phyloP scores from a whole-genome alignment of 2,888 invertebrate species.

The Hypolimnas misippus region DNA sequence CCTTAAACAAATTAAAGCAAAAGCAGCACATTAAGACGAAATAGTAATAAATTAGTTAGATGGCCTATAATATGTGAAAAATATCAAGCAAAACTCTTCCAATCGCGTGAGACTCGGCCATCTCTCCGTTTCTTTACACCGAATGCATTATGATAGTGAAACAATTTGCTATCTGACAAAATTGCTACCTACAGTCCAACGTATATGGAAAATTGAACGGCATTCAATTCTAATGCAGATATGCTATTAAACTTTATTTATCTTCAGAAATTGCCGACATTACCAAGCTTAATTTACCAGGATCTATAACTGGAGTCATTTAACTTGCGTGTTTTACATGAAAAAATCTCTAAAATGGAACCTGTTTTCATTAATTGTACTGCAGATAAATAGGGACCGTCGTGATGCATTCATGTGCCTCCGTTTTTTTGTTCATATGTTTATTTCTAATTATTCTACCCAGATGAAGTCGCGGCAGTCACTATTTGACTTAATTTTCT shows the following conservation, averaged over 20 bases:
- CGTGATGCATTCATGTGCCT: too few relatives aligned
- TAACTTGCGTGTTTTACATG: too few relatives aligned
- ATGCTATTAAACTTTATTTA: conserved; percentile 26
- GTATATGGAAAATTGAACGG: conserved; percentile 40
- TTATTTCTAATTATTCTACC: too few relatives aligned
- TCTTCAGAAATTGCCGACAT: not conserved
- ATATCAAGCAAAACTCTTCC: conserved; percentile 41
- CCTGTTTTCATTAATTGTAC: too few relatives aligned
- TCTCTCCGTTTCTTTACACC: conserved; percentile 58
- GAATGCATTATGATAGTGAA: conserved; percentile 57
- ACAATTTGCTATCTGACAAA: conserved; percentile 45
- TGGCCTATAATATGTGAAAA: conserved; percentile 11
- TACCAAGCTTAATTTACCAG: not conserved
- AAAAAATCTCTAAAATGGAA: too few relatives aligned
- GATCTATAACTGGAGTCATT: too few relatives aligned
- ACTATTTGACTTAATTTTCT: too few relatives aligned
- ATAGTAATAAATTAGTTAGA: not conserved
- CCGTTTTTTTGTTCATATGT: too few relatives aligned
- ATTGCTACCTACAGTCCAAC: conserved; percentile 30
- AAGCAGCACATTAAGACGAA: too few relatives aligned
- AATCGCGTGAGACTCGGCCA: conserved; percentile 63
- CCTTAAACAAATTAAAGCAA: too few relatives aligned
- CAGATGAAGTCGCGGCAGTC: too few relatives aligned
- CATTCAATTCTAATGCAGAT: conserved; percentile 38
- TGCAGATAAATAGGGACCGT: too few relatives aligned